Base-by-base conservation (phyloP, 2,888 invertebrate species). In the Drosophila falleni region DNA sequence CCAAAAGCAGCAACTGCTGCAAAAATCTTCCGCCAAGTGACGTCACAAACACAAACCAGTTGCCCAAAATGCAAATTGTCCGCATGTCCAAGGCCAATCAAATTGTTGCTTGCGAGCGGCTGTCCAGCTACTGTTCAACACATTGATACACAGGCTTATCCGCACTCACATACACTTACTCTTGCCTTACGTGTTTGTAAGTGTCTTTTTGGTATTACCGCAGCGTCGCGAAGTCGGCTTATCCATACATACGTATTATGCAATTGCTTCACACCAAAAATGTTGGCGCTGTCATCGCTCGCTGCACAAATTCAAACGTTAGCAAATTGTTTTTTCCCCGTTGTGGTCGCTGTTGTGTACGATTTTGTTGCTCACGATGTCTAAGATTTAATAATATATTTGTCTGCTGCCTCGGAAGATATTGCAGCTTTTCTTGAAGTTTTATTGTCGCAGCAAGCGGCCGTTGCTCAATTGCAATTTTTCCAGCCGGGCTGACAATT, bases 1-100 rank as follows among this genome's bases (percentile, higher is more conserved):
- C 23, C 6, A 37, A 11, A n/a, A 41, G 41, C 54, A 53, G 54
- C 46, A 49, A 50, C 58, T 71, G 69, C 61, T 56, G 56, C 56
- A 56, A 72, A 77, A 83, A 81, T 70, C 82, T 84, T 84, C 84
- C 84, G 87, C 76, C 78, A 69, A 55, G 58, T 84, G 84, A 84
- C 84, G 84, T 84, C 84, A 84, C 69, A 71, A 62, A 44, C 29
- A 31, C 51, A 81, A 82, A 82, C 84, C 69, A 76, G 84, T 82
- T 82, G 77, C 60, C 59, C 46, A 62, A 66, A 78, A 76, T 81
- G 84, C 81, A 81, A 84, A 84, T 72, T 66, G 60, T 56, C 58
- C 42, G 37, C 51, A 58, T 56, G 65, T 60, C 83, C 83, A 85
- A 84, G 85, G 86, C 86, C 84, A 86, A 74, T 81, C 72, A 74